Evolutionary conservation across 1,140 invertebrate genomes (phyloP).

Genomic region (Meloidogyne exigua): DNA sequence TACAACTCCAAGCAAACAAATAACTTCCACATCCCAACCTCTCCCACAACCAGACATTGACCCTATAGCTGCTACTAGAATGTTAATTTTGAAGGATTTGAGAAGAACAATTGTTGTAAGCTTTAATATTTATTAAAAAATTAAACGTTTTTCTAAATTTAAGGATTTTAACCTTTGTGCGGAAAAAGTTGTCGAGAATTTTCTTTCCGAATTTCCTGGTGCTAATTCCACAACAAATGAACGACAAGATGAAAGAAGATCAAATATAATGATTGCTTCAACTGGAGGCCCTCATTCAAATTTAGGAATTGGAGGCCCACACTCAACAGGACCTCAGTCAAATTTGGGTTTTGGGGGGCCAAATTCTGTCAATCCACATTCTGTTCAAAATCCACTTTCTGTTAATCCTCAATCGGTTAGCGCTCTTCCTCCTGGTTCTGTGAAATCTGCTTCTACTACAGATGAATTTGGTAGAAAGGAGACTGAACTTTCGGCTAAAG

Average conservation of each 20-base stretch:
- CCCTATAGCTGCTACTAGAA: conserved; percentile 11
- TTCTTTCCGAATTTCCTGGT: neutral
- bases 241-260: conserved; percentile 7
- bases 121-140: neutral
- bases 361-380: conserved; percentile 23
- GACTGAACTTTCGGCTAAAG: conserved; percentile 6
- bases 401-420: conserved; percentile 21
- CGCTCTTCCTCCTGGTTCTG: conserved; percentile 9
- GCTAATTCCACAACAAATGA: neutral
- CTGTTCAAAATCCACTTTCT: conserved; percentile 23
- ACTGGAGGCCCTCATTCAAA: conserved; percentile 24
- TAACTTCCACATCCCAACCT: neutral
- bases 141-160: neutral
- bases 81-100: conserved; percentile 26
- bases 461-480: neutral
- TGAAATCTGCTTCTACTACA: conserved; percentile 4
- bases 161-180: conserved; percentile 20
- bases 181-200: conserved; percentile 11
- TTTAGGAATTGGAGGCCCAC: conserved; percentile 12
- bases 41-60: neutral
- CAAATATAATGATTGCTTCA: neutral
- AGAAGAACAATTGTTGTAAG: conserved; percentile 16
- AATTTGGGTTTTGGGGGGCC: conserved; percentile 6
- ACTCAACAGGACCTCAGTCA: conserved; percentile 14
- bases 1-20: neutral